Base-by-base conservation (phyloP, 2,113 vertebrate genomes). In the Scortum barcoo region DNA sequence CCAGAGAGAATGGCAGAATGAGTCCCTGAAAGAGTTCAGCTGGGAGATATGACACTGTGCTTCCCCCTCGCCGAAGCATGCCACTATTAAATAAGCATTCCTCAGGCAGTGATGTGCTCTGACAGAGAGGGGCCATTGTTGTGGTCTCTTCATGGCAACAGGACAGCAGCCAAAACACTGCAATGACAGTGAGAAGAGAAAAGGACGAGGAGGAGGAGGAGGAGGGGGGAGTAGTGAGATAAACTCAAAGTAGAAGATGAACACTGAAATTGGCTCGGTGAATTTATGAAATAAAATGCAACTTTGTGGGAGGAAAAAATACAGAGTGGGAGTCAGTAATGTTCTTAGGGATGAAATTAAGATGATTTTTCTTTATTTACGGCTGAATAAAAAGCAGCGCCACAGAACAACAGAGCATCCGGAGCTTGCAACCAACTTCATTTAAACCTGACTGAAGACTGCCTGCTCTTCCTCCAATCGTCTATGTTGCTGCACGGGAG, bases 51-150 rank as follows among this genome's bases (percentile, higher is more conserved):
- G 85, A 92, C 74, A 66, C 48, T 84, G 85, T 44, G 72, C 80
- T 86, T 83, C 80, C 66, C 77, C 76, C n/a, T n/a, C 77, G 85
- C 85, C 66, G 79, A 86, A 83, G 88, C 85, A 80, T 62, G 83
- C 76, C 88, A 84, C 87, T 81, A 85, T 90, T 89, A 92, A 93
- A 91, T 88, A 90, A 90, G 90, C 84, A 93, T 91, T 93, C 90
- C 88, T 88, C 24, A 3, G 81, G 83, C 90, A 67, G 83, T 5
- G 74, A 88, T 88, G 84, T 80, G 71, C 82, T 76, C 88, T 56
- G 86, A 90, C 87, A 91, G 89, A 90, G 90, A 89, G 88, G 76
- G 78, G 66, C 91, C 89, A 89, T 92, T 94, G 94, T 94, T 87
- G 88, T 84, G 86, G 86, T 88, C 83, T 86, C 75, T 89, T 86